Percentiles rank a stretch among this genome's conserved stretches.
Conservation (phyloP, 2,797 vertebrate species). For the Eupleurogrammus muticus region DNA sequence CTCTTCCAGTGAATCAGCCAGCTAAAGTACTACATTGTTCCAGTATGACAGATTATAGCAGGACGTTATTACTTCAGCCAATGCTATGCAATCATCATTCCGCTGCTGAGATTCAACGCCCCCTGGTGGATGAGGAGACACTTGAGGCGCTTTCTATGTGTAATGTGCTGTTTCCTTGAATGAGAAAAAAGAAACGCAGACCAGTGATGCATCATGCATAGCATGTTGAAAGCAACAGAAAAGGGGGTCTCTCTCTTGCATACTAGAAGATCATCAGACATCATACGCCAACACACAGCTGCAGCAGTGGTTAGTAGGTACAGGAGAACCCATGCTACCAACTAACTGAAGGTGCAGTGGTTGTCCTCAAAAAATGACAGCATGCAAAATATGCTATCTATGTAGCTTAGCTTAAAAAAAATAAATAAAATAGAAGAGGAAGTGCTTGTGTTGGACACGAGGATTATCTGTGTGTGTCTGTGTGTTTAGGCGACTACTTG, state of each 20-base stretch:
- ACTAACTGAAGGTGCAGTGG: too few relatives aligned
- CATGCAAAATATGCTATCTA: too few relatives aligned
- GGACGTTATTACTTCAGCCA: conserved; percentile 50
- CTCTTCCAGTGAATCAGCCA: conserved; percentile 48
- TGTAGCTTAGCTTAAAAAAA: too few relatives aligned
- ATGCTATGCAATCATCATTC: conserved; percentile 32
- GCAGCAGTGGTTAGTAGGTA: too few relatives aligned
- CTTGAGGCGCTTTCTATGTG: conserved; percentile 7
- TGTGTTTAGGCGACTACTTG: too few relatives aligned
- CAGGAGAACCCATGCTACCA: too few relatives aligned
- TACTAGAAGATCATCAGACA: neutral
- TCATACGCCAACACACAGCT: too few relatives aligned
- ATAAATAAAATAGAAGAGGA: too few relatives aligned
- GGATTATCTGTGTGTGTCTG: too few relatives aligned
- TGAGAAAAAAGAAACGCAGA: neutral
- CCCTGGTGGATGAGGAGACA: conserved; percentile 43
- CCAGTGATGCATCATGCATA: neutral
- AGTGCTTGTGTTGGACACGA: too few relatives aligned
- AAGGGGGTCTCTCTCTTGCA: neutral
- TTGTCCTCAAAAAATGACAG: too few relatives aligned
- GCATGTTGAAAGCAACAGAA: neutral
- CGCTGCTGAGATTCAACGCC: conserved; percentile 33
- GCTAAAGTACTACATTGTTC: conserved; percentile 49
- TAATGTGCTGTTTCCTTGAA: conserved; percentile 12
- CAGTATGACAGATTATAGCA: conserved; percentile 38